These are phyloP conservation scores for Acrocephalus scirpaceus DNA, from an alignment of 2,797 vertebrate species.

Conservation along the genomic window DNA sequence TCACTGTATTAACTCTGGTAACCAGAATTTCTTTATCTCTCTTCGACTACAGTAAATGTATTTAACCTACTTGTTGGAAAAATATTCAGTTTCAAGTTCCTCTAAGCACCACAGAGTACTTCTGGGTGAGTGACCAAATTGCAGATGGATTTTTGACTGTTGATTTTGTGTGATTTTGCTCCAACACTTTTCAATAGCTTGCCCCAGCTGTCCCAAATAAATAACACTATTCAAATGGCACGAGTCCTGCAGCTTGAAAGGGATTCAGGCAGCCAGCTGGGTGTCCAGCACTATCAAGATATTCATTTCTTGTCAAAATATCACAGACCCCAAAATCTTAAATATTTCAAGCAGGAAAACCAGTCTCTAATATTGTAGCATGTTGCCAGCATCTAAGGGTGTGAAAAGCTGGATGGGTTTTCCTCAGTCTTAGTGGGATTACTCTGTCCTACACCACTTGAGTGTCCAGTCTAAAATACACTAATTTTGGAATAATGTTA, in stretches of 20 bases:
- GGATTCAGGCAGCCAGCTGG: slow-evolving; percentile 10
- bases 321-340: slow-evolving; percentile 38
- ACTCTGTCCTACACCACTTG: not conserved
- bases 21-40: not conserved
- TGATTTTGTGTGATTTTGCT: slow-evolving; percentile 52
- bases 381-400: slow-evolving; percentile 26
- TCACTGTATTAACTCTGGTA: not conserved
- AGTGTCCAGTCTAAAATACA: not conserved
- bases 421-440: not conserved
- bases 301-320: slow-evolving; percentile 18
- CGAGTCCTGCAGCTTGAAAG: not conserved
- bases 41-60: not conserved
- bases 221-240: not conserved
- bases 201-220: slow-evolving; percentile 13
- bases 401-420: not conserved
- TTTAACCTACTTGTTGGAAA: not conserved
- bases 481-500: slow-evolving; percentile 32
- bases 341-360: slow-evolving; percentile 58
- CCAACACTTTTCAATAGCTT: slow-evolving; percentile 19
- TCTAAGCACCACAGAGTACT: not conserved
- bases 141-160: not conserved
- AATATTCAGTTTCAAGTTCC: not conserved
- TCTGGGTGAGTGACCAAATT: not conserved
- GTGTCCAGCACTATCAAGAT: slow-evolving; percentile 6
- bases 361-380: not conserved